Conservation (phyloP, 23 tunicate genomes). For the Trididemnum nubilum region DNA sequence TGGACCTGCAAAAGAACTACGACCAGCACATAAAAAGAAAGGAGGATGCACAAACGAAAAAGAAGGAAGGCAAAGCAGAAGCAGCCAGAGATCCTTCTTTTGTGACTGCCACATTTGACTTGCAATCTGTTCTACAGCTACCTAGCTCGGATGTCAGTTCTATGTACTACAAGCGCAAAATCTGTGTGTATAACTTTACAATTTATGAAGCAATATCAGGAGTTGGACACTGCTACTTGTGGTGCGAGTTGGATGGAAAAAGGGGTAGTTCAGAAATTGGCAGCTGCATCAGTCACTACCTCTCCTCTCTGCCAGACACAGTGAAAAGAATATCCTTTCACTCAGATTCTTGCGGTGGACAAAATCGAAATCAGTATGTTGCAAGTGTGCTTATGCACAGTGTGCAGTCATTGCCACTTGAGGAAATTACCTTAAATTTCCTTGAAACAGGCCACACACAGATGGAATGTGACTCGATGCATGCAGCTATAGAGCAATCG, state of each 20-base stretch:
- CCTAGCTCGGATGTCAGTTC: not conserved
- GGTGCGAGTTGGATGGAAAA: not conserved
- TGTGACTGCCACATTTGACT: not conserved
- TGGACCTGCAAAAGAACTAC: not conserved
- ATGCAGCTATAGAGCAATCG: no score
- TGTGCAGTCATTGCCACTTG: no score
- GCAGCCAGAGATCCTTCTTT: not conserved
- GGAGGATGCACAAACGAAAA: not conserved
- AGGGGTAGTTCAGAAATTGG: not conserved
- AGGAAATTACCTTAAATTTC: no score
- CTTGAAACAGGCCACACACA: no score
- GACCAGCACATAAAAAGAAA: not conserved
- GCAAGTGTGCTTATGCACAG: no score
- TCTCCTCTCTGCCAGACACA: no score
- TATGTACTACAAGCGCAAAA: not conserved
- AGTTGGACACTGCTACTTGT: not conserved
- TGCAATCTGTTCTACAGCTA: not conserved
- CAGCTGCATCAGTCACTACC: not conserved
- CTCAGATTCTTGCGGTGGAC: no score
- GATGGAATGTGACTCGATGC: no score
- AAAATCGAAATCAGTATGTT: no score
- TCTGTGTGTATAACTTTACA: not conserved
- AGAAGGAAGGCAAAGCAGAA: not conserved
- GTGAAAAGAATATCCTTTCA: no score
- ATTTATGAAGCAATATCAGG: not conserved